Conservation (phyloP, 2,888 invertebrate genomes). For the Oxyscelio sp. region DNA sequence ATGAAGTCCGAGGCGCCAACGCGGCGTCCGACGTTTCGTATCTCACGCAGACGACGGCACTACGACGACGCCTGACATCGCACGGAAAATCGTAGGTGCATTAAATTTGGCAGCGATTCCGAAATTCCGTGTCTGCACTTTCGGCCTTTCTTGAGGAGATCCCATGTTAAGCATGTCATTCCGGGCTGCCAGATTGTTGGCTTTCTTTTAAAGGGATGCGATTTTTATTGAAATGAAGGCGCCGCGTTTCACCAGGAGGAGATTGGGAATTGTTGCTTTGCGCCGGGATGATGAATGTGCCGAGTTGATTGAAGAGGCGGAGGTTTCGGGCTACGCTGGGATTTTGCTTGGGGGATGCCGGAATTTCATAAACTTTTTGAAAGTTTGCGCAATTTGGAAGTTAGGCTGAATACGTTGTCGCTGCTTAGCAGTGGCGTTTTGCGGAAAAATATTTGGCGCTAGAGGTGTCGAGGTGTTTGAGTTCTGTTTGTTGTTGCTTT, state of each 20-base stretch:
- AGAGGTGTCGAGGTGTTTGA: too few relatives aligned
- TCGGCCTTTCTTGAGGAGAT: constrained; percentile 64
- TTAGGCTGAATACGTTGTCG: background rate
- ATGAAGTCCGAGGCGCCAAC: constrained; percentile 83
- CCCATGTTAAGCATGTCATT: constrained; percentile 33
- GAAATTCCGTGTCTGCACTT: constrained; percentile 69
- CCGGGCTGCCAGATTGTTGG: constrained; percentile 39
- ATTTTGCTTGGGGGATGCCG: constrained; percentile 8
- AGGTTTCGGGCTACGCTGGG: background rate
- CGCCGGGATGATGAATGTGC: constrained; percentile 47
- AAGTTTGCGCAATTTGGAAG: constrained; percentile 33
- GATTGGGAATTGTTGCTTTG: constrained; percentile 46
- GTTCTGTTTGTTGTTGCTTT: too few relatives aligned
- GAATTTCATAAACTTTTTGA: constrained; percentile 40
- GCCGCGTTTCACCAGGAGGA: constrained; percentile 14
- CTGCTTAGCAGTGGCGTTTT: background rate
- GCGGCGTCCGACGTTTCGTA: constrained; percentile 81
- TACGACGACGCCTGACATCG: constrained; percentile 74
- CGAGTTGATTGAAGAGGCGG: constrained; percentile 49
- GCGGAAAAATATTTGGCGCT: too few relatives aligned
- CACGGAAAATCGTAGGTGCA: constrained; percentile 81
- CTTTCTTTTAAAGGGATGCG: constrained; percentile 39
- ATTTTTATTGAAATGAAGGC: constrained; percentile 58
- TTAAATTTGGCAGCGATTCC: constrained; percentile 83
- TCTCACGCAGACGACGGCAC: constrained; percentile 71